Base-by-base conservation (phyloP, 2,113 vertebrate genomes). In the Phalacrocorax carbo region DNA sequence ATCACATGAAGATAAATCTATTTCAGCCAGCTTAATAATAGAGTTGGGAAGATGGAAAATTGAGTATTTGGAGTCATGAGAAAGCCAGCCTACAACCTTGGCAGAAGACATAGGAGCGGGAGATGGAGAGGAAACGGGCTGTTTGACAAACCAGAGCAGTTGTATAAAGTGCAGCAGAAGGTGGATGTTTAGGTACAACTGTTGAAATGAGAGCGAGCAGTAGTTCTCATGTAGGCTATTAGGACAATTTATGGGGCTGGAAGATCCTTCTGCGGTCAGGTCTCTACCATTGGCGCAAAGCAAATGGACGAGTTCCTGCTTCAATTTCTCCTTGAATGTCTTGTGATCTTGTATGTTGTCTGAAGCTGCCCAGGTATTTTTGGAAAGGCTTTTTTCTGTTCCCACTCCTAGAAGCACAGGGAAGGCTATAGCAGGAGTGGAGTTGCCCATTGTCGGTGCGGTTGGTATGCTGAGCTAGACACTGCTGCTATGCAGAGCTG, bases 231-330 rank as follows among this genome's bases (percentile, higher is more conserved):
- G 23, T 71, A 7, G 34, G 20, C 15, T 71, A 4, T 36, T 30
- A 65, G 64, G n/a, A 49, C 16, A 66, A 26, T 89, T 75, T 71
- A 58, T 15, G 52, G 40, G 58, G 9, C 42, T 62, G 32, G 42
- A 51, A 38, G 54, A 49, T 61, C 10, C 8, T 52, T 66, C 14
- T 72, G 40, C 58, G 54, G 10, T 62, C 42, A 32, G 21, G 4
- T 71, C 12, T 73, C 17, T 51, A 32, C 38, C 19, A 26, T 0
- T 38, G 38, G 10, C 0, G 2, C 7, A 38, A 54, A 78, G 7
- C 18, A 75, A 75, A 77, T 8, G 15, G 23, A 14, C 30, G 82
- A 25, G 10, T 20, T 86, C 15, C 46, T 70, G 18, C 46, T 83
- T 61, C 38, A 52, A 1, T 70, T 86, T 26, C 29, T 77, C 17